A percentile compares a stretch with the other conserved stretches of the same genome.
Conservation (phyloP, 1,140 invertebrate genomes). For the Dryas iulia region DNA sequence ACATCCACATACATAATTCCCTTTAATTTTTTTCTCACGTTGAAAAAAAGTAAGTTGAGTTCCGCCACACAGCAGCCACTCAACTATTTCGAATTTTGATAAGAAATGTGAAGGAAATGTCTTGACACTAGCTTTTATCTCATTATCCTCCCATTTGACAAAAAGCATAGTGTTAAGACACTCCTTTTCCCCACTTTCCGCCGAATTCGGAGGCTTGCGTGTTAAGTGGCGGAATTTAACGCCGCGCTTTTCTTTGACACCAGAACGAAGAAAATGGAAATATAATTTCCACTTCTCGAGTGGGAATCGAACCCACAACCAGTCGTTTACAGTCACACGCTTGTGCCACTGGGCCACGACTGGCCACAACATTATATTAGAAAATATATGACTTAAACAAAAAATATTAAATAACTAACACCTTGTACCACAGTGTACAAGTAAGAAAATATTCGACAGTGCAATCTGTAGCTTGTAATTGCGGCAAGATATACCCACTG, state of each 20-base stretch:
- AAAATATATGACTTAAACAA: no score
- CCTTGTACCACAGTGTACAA: background rate
- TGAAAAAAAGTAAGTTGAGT: no score
- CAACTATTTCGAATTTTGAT: no score
- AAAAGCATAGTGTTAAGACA: no score
- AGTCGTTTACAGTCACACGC: background rate
- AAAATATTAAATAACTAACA: background rate
- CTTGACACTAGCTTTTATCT: no score
- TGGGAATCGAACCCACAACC: background rate
- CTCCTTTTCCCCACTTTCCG: background rate
- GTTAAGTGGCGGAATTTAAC: background rate
- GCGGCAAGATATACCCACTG: conserved; percentile 38
- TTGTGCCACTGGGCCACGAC: background rate
- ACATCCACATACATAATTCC: no score
- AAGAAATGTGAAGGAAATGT: no score
- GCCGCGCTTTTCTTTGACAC: background rate
- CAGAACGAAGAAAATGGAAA: background rate
- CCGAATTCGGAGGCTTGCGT: background rate
- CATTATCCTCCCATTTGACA: no score
- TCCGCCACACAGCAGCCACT: no score
- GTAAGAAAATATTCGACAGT: conserved; percentile 70
- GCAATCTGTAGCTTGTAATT: conserved; percentile 67
- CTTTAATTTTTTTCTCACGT: no score
- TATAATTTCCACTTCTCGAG: background rate
- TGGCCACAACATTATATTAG: no score